These are phyloP conservation scores for Lepilemur ruficaudatus DNA, from an alignment of 2,797 vertebrate genomes.

Conservation along the genomic window DNA sequence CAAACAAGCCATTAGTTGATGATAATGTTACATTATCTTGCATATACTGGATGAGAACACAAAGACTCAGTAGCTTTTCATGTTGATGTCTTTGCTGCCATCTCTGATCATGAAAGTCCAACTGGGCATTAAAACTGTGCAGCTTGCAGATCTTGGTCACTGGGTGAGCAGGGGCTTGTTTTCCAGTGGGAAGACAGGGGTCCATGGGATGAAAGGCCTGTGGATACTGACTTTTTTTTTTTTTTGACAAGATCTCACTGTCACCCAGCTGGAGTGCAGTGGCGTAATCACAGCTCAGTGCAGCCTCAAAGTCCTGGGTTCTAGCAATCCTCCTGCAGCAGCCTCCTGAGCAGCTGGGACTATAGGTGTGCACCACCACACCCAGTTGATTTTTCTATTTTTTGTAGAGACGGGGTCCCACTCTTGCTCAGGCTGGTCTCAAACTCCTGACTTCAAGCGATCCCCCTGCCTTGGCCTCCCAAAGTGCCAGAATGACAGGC, in stretches of 20 bases:
- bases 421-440: neutral
- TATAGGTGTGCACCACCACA: neutral
- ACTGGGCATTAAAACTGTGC: neutral
- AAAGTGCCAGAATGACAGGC: neutral
- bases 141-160: neutral
- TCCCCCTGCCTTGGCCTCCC: no score
- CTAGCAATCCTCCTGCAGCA: neutral
- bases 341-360: neutral
- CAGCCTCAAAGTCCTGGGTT: neutral
- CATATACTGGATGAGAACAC: conserved; percentile 86
- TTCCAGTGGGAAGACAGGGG: neutral
- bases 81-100: conserved; percentile 61
- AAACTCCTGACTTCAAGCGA: neutral
- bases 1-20: conserved; percentile 85
- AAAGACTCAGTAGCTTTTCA: conserved; percentile 75
- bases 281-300: neutral
- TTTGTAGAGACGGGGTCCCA: neutral
- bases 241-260: neutral
- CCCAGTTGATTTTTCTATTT: neutral
- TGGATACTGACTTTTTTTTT: neutral
- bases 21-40: conserved; percentile 91
- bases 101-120: neutral
- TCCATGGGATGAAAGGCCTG: neutral
- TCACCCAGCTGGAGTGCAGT: neutral
- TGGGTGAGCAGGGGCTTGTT: neutral